A percentile compares a stretch with the other conserved stretches of the same genome.
phyloP scores from a whole-genome alignment of 64 coral and sea anemone species.

The Pocillopora damicornis region DNA sequence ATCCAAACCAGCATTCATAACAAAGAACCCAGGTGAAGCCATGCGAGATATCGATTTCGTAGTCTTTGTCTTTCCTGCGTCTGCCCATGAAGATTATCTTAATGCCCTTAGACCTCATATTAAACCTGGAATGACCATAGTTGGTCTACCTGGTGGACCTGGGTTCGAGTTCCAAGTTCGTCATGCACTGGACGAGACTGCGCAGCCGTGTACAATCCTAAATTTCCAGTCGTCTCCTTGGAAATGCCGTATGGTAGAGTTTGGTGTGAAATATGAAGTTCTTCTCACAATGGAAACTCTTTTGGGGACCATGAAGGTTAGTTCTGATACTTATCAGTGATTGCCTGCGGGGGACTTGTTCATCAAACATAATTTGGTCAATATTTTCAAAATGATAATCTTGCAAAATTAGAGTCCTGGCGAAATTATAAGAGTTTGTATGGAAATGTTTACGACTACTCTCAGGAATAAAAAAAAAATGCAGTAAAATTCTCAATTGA shows the following conservation, averaged over 20 bases:
- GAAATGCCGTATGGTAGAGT: slow-evolving; percentile 9
- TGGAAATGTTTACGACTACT: too few relatives aligned
- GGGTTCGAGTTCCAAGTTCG: slow-evolving; percentile 25
- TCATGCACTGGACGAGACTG: neutral
- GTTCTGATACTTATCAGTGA: neutral
- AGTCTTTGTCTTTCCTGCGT: slow-evolving; percentile 34
- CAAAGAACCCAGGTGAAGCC: slow-evolving; percentile 14
- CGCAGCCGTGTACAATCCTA: neutral
- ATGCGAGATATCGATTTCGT: slow-evolving; percentile 40
- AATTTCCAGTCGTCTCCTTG: slow-evolving; percentile 43
- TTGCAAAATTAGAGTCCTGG: too few relatives aligned
- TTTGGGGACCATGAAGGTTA: neutral
- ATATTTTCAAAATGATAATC: neutral
- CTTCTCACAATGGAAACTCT: neutral
- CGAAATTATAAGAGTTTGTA: too few relatives aligned
- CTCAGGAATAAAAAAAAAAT: too few relatives aligned
- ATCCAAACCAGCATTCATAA: neutral
- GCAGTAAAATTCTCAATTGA: too few relatives aligned
- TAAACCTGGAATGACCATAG: slow-evolving; percentile 19
- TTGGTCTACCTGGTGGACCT: slow-evolving; percentile 27
- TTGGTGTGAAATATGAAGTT: slow-evolving; percentile 21
- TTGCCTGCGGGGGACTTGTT: neutral
- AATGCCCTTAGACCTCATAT: slow-evolving; percentile 6
- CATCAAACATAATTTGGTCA: neutral
- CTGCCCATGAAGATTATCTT: slow-evolving; percentile 17